phyloP scores from a whole-genome alignment of 2,113 vertebrate species.

The Siniperca chuatsi region DNA sequence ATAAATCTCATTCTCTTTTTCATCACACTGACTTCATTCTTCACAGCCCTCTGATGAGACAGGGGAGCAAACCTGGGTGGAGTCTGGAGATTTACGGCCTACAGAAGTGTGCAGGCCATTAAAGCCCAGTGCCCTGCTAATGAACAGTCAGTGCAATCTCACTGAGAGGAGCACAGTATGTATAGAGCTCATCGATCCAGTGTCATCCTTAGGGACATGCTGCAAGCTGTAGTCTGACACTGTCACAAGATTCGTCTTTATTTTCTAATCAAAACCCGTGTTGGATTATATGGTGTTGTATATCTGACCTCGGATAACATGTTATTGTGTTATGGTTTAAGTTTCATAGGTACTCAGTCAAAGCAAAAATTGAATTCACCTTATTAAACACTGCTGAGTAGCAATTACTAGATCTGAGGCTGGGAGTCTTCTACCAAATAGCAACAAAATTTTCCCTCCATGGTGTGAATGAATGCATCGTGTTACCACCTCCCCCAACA shows the following conservation, averaged over 20 bases:
- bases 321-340: not conserved
- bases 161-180: constrained; percentile 40
- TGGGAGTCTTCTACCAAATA: constrained; percentile 1
- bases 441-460: constrained; percentile 15
- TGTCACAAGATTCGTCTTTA: constrained; percentile 39
- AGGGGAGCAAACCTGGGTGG: constrained; percentile 69
- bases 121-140: constrained; percentile 63
- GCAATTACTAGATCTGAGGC: constrained; percentile 18
- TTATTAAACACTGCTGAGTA: constrained; percentile 7
- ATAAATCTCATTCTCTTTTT: constrained; percentile 77
- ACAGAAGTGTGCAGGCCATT: constrained; percentile 62
- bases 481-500: constrained; percentile 1
- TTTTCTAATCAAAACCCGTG: constrained; percentile 34
- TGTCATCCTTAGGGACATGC: constrained; percentile 21
- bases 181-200: constrained; percentile 53
- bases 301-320: not conserved
- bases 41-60: constrained; percentile 74
- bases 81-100: constrained; percentile 71
- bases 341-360: not conserved
- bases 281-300: not conserved
- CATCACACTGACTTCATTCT: constrained; percentile 76
- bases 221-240: constrained; percentile 38
- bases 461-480: constrained; percentile 27
- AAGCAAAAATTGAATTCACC: not conserved
- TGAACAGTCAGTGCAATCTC: constrained; percentile 70